Evolutionary conservation across 2,113 vertebrate species (phyloP).

Genomic region (Bombycilla garrulus): DNA sequence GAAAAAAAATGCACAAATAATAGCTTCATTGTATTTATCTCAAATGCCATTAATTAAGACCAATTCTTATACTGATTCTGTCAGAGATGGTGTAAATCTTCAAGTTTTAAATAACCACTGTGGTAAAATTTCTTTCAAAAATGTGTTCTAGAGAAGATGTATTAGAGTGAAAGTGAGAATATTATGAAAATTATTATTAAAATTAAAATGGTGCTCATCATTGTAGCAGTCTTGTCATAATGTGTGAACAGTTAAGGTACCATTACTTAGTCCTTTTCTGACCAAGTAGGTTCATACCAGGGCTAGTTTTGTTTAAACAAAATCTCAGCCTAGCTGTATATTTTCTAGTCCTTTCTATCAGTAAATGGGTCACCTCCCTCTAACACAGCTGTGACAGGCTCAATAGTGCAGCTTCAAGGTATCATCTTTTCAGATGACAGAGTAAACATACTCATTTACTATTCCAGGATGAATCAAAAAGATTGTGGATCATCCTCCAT

Average conservation of each 20-base stretch:
- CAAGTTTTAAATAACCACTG: neutral
- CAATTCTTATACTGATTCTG: neutral
- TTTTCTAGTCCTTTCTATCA: constrained; percentile 21
- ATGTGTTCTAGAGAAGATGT: neutral
- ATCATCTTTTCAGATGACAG: constrained; percentile 55
- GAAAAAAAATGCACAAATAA: neutral
- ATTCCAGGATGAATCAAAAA: constrained; percentile 56
- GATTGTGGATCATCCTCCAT: constrained; percentile 38
- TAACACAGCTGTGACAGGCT: constrained; percentile 44
- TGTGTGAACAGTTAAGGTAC: neutral
- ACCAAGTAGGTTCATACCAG: neutral
- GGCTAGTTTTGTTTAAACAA: constrained; percentile 16
- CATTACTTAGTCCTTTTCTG: neutral
- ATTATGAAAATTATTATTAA: neutral
- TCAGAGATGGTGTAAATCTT: neutral
- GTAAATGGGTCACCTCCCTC: constrained; percentile 33
- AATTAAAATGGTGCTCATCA: neutral
- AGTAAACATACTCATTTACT: constrained; percentile 60
- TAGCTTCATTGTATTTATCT: neutral
- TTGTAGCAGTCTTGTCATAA: neutral
- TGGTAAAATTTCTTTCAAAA: neutral
- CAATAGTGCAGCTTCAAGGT: constrained; percentile 39
- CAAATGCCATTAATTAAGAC: neutral
- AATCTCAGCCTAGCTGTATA: neutral
- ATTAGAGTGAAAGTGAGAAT: neutral